These are phyloP conservation scores for Galbula dea DNA, from an alignment of 2,113 vertebrate genomes.

Conservation along the genomic window DNA sequence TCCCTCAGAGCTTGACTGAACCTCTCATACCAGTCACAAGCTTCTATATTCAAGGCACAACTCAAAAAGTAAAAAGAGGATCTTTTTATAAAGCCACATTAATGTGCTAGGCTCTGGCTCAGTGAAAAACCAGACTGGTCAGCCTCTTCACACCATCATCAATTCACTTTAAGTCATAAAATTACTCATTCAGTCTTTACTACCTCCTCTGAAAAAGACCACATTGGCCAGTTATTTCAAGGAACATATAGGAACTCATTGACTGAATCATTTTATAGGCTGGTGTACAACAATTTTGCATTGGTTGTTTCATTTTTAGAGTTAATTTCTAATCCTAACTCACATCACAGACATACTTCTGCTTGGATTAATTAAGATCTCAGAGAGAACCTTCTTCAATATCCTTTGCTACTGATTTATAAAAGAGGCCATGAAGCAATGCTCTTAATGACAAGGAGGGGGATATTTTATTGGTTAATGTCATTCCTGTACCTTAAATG, in stretches of 20 bases:
- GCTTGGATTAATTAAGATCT: conserved; percentile 43
- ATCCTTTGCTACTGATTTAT: conserved; percentile 25
- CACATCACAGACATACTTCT: conserved; percentile 6
- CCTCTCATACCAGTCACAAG: not conserved
- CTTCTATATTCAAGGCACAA: not conserved
- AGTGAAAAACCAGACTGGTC: not conserved
- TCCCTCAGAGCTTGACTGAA: not conserved
- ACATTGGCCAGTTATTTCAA: not conserved
- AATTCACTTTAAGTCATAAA: not conserved
- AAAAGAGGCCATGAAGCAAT: conserved; percentile 2
- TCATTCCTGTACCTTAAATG: not conserved
- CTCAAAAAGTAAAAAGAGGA: not conserved
- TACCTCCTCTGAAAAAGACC: not conserved
- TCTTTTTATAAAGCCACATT: not conserved
- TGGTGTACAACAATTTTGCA: not conserved
- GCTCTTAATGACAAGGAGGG: conserved; percentile 14
- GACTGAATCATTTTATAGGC: not conserved
- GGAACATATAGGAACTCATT: conserved; percentile 12
- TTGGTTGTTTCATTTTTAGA: conserved; percentile 5
- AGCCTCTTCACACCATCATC: not conserved
- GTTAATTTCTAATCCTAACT: conserved; percentile 35
- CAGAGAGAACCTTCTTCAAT: conserved; percentile 34
- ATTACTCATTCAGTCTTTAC: conserved; percentile 26
- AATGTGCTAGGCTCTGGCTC: not conserved
- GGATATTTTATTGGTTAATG: not conserved